Base-by-base conservation (phyloP, 2,113 vertebrate genomes). In the Oryzias celebensis region DNA sequence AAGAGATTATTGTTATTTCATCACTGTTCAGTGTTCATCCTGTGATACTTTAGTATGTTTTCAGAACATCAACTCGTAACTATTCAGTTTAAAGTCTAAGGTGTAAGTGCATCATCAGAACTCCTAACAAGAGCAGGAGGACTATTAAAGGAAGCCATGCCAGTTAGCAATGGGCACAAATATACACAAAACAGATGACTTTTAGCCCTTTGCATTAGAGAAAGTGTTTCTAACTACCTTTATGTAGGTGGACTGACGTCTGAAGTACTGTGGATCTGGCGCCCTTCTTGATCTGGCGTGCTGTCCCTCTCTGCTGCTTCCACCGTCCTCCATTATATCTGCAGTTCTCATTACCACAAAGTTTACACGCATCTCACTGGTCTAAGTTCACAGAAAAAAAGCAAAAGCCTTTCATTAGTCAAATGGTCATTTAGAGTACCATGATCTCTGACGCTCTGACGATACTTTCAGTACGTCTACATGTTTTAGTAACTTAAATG, bases 361-460 rank as follows among this genome's bases (percentile, higher is more conserved):
- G 88, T 95, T 96, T 65, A 97, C 95, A 23, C 93, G 89, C 43
- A 92, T 89, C 75, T 96, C 95, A 14, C 94, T 96, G 62, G 71
- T 92, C 95, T 96, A 26, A 78, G 26, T 18, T 66, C 42, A 57
- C 13, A 65, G 1, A 50, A 17, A 0, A 64, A 66, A 42, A 22
- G n/a, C 1, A 1, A 54, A 69, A 51, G 7, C 3, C 36, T 24
- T 28, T 43, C n/a, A 50, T 50, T 7, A 6, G 42, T 15, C 23
- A 57, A 23, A n/a, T 7, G 31, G 24, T 46, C 0, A 22, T 54
- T 48, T 44, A 17, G 31, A 65, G 51, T 7, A n/a, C 6, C 3
- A 3, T 13, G 44, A 3, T 52, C 23, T 28, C 14, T 49, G 17
- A 16, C 16, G 44, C 17, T 56, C 15, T 45, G 36, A 44, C 18